phyloP scores from a whole-genome alignment of 2,113 vertebrate genomes.

The Leucosticte australis region DNA sequence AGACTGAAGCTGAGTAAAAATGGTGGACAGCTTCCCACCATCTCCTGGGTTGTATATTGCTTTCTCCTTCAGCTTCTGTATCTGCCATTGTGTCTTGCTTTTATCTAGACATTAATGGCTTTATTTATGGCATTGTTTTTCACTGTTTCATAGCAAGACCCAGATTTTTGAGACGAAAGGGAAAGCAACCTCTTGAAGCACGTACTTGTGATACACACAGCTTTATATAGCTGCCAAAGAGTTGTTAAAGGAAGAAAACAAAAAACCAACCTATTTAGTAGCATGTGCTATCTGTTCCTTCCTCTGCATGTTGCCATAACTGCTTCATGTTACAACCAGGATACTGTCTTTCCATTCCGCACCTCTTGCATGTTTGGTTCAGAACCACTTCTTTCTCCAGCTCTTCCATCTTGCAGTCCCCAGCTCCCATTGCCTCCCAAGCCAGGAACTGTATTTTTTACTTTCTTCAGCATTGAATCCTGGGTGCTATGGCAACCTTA shows the following conservation, averaged over 20 bases:
- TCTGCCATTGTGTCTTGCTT: background rate
- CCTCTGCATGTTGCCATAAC: background rate
- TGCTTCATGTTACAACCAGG: background rate
- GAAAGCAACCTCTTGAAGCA: background rate
- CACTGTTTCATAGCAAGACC: background rate
- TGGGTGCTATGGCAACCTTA: background rate
- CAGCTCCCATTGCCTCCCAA: background rate
- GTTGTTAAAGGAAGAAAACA: background rate
- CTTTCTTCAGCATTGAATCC: background rate
- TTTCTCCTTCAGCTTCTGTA: background rate
- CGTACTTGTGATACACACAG: background rate
- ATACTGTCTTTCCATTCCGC: background rate
- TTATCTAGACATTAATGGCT: background rate
- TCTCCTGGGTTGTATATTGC: background rate
- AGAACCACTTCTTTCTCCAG: background rate
- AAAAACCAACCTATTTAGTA: background rate
- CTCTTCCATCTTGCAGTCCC: background rate
- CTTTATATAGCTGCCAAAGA: background rate
- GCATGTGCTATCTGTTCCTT: background rate
- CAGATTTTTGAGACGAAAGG: background rate
- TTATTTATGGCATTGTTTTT: background rate
- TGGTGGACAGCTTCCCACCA: background rate
- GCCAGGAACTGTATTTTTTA: background rate
- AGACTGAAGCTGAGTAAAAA: background rate
- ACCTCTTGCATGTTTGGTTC: accelerated